These are phyloP conservation scores for Scolopax rusticola DNA, from an alignment of 2,797 vertebrate species.

Conservation along the genomic window DNA sequence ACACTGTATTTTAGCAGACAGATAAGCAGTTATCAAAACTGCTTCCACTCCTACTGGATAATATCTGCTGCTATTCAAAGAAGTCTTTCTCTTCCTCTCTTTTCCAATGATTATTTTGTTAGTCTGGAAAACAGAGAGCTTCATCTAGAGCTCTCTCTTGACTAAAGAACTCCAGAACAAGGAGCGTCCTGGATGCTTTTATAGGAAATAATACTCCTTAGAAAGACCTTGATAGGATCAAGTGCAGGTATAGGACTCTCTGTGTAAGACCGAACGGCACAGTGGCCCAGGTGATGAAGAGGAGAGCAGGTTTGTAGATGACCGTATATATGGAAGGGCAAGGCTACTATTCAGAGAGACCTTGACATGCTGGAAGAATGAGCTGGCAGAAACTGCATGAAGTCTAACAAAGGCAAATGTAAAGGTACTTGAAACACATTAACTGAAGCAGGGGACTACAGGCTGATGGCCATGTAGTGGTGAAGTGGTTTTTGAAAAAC, in stretches of 20 bases:
- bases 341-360: neutral
- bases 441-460: neutral
- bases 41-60: neutral
- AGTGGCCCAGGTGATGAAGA: neutral
- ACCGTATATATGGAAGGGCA: neutral
- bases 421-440: neutral
- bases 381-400: neutral
- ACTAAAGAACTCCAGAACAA: neutral
- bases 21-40: neutral
- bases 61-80: neutral
- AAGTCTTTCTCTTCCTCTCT: neutral
- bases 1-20: neutral
- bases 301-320: neutral
- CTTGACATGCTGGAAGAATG: neutral
- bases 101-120: neutral
- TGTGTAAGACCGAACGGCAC: neutral
- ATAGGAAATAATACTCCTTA: neutral
- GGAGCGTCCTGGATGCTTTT: neutral
- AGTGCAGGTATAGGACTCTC: neutral
- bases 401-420: neutral
- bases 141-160: neutral
- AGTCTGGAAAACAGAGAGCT: neutral
- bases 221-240: neutral
- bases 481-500: neutral
- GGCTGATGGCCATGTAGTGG: neutral